Base-by-base conservation (phyloP, 2,888 invertebrate genomes). In the Perizoma affinitatum region DNA sequence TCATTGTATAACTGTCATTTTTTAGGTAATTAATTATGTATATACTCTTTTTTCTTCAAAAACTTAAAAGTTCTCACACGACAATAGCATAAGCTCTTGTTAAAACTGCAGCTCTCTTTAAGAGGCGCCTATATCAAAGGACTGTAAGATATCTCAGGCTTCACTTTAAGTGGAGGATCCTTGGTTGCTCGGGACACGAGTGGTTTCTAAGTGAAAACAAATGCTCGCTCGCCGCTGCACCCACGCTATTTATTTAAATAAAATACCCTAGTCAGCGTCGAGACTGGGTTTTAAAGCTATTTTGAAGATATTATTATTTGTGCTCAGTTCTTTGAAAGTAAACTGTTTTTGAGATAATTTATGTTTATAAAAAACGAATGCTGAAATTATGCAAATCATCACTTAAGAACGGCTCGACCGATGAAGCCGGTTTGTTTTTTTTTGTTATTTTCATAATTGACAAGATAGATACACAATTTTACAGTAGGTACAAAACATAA, bases 141-240 rank as follows among this genome's bases (percentile, higher is more conserved):
- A 40, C 40, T 11, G 36, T 35, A 22, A 35, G 45, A 43, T 43
- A 43, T 41, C 34, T 42, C 42, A 36, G 42, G 41, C 54, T 42
- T 42, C 5, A 35, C 34, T 42, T 4, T 40, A 48, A 48, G 47
- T 54, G 42, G 48, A 42, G 47, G 42, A 54, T 54, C 47, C 54
- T 54, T 48, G 40, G 4, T n/a, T 33, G 45, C 7, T 45, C 43
- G 43, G 43, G 22, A 48, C 9, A 43, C 43, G 54, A 54, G 54
- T 48, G 48, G 35, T 48, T 41, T 41, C 47, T 54, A 54, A 54
- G 54, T 54, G 54, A 54, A 54, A 54, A 54, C 54, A 54, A 54
- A 54, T 54, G 54, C 54, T 41, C 34, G 41, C 42, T 43, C 36
- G 35, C 10, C 47, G 47, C 47, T 54, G 54, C 54, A 54, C 41